Percentiles rank a stretch among this genome's conserved stretches.
Conservation (phyloP, 1,140 invertebrate species). For the Bombus superbus region DNA sequence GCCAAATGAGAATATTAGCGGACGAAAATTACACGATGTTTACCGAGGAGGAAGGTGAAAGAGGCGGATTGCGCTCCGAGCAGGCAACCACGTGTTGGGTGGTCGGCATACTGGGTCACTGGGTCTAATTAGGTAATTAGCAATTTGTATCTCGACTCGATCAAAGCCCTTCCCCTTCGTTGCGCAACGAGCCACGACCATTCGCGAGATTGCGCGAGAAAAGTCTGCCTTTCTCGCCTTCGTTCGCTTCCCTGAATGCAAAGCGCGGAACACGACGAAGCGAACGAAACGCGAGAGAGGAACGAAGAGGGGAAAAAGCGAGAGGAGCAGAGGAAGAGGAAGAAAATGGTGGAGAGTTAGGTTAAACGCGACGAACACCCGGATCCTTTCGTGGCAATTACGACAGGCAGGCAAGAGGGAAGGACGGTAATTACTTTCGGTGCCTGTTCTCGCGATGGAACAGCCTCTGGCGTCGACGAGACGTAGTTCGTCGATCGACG, state of each 20-base stretch:
- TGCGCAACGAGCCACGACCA: constrained; percentile 39
- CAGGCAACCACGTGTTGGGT: constrained; percentile 52
- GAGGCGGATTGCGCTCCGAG: neutral
- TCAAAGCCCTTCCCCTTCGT: constrained; percentile 57
- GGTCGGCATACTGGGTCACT: constrained; percentile 68
- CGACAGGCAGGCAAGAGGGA: neutral
- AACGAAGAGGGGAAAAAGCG: neutral
- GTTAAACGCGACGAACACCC: neutral
- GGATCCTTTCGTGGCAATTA: constrained; percentile 42
- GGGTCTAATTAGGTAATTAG: constrained; percentile 79
- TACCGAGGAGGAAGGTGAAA: constrained; percentile 49
- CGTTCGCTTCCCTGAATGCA: neutral
- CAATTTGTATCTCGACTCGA: constrained; percentile 72
- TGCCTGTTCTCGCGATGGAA: constrained; percentile 38
- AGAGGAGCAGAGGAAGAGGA: constrained; percentile 3
- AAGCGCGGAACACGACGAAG: neutral
- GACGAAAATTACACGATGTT: constrained; percentile 52
- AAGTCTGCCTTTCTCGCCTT: neutral
- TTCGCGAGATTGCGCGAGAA: constrained; percentile 9
- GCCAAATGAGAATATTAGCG: constrained; percentile 30
- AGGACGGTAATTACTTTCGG: constrained; percentile 60
- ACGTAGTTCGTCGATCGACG: constrained; percentile 17
- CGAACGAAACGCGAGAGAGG: no score
- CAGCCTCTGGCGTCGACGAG: neutral
- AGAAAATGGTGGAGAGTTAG: constrained; percentile 22